Conservation (phyloP, 2,113 vertebrate genomes). For the Furnarius figulus region DNA sequence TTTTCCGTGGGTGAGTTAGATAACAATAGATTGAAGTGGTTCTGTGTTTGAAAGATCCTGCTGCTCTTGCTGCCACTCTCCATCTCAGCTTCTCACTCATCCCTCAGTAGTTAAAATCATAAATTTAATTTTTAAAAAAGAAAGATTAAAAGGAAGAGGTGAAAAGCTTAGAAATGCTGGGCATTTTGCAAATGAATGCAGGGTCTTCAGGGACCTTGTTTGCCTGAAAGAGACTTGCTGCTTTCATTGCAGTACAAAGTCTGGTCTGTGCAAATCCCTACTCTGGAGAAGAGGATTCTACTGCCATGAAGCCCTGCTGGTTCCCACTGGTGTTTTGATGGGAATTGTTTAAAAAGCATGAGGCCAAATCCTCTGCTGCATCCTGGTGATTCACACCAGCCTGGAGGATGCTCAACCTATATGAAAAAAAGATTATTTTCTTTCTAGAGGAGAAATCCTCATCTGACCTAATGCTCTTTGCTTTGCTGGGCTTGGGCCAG, state of each 20-base stretch:
- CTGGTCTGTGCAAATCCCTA: not conserved
- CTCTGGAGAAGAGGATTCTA: not conserved
- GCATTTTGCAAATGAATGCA: not conserved
- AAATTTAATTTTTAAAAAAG: not conserved
- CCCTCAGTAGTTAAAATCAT: not conserved
- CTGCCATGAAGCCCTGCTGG: fast-evolving
- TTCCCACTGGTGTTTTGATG: not conserved
- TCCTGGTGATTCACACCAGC: not conserved
- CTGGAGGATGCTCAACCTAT: not conserved
- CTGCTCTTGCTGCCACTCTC: not conserved
- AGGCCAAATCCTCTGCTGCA: not conserved
- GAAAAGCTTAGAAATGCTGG: not conserved
- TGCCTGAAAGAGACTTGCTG: not conserved
- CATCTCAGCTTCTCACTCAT: not conserved
- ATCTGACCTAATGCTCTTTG: not conserved
- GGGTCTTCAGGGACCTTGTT: not conserved
- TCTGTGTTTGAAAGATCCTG: not conserved
- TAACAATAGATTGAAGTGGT: not conserved
- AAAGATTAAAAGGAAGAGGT: not conserved
- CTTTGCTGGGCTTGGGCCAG: not conserved
- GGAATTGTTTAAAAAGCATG: not conserved
- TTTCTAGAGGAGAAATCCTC: not conserved
- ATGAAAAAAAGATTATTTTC: not conserved
- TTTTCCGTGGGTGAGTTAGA: slow-evolving; percentile 16
- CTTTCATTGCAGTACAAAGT: not conserved